A percentile compares a stretch with the other conserved stretches of the same genome.
Evolutionary conservation across 2,888 invertebrate genomes (phyloP).

Genomic region (Spilosoma lubricipeda): DNA sequence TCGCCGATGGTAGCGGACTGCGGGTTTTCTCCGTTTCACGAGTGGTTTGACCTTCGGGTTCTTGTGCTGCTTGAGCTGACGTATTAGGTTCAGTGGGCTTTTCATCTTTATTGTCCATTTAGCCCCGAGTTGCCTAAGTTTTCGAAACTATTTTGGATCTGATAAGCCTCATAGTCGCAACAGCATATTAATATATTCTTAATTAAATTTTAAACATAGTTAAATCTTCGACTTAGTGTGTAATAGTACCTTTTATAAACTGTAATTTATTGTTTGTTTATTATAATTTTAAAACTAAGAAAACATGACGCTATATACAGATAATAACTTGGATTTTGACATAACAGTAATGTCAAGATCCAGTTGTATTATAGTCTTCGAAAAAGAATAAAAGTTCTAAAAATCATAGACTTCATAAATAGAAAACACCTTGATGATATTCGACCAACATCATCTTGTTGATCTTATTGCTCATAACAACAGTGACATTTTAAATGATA

Average conservation of each 20-base stretch:
- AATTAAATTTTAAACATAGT: background rate
- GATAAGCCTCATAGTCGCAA: background rate
- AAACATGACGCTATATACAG: background rate
- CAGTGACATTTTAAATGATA: too few relatives aligned
- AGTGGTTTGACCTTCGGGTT: too few relatives aligned
- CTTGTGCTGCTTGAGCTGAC: background rate
- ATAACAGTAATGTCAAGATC: background rate
- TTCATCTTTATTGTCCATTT: slow-evolving; percentile 9
- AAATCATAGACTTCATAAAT: background rate
- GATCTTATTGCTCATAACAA: too few relatives aligned
- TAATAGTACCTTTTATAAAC: background rate
- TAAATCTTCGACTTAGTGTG: background rate
- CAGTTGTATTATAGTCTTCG: background rate
- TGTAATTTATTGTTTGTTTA: background rate
- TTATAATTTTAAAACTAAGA: background rate
- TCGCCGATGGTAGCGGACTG: background rate
- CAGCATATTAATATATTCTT: background rate
- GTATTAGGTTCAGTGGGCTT: background rate
- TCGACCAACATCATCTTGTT: too few relatives aligned
- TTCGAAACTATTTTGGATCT: background rate
- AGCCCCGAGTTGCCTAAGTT: background rate
- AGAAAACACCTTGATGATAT: background rate
- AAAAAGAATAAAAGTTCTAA: background rate
- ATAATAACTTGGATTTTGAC: background rate
- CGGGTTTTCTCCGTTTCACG: too few relatives aligned